Conservation (phyloP, 2,113 vertebrate species). For the Paratilapia polleni region DNA sequence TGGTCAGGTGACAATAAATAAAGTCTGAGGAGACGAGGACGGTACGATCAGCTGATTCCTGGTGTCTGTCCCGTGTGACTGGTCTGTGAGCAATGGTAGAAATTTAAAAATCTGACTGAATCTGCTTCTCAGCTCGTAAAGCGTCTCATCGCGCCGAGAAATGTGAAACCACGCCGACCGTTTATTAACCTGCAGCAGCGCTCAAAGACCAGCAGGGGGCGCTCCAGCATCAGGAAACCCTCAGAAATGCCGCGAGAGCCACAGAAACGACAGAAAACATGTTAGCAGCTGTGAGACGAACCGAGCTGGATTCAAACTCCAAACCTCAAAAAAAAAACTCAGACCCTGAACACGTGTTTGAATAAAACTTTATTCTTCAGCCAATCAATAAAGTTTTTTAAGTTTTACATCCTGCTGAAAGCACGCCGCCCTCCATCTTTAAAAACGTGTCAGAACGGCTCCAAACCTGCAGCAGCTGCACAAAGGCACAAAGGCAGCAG, state of each 20-base stretch:
- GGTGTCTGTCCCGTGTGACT: no score
- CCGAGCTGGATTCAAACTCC: neutral
- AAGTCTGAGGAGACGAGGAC: no score
- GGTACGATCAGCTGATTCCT: no score
- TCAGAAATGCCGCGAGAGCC: no score
- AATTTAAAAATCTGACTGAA: no score
- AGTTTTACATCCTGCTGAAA: neutral
- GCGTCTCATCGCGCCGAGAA: no score
- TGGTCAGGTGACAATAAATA: no score
- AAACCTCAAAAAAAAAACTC: neutral
- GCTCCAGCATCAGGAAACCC: neutral
- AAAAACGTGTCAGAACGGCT: neutral
- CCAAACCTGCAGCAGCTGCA: neutral
- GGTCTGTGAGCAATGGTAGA: no score
- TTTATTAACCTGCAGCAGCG: neutral
- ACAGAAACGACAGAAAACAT: no score
- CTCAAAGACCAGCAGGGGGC: neutral
- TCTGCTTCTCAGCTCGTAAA: no score
- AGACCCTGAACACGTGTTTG: neutral
- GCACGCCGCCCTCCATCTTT: neutral
- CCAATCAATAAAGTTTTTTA: neutral
- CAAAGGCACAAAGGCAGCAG: neutral
- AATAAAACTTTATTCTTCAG: neutral
- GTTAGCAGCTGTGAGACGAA: neutral
- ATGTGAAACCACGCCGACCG: no score